These are phyloP conservation scores for Furcula furcula DNA, from an alignment of 2,888 invertebrate genomes.

Conservation along the genomic window DNA sequence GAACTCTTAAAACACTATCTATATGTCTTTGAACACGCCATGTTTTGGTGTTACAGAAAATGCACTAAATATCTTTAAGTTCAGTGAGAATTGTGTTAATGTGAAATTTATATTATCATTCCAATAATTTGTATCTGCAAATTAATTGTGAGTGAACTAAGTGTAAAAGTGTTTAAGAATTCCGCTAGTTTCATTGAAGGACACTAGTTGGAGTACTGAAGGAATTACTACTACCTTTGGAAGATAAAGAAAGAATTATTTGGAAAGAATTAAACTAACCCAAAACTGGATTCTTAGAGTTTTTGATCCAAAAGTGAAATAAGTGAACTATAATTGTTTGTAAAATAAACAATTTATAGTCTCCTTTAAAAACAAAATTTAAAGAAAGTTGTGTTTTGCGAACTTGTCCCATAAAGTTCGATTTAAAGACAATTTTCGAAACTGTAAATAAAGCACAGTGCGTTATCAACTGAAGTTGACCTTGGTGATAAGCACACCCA, in stretches of 20 bases:
- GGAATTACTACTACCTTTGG: neutral
- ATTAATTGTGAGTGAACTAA: constrained; percentile 45
- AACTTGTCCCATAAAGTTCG: too few species aligned
- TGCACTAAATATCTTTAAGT: constrained; percentile 7
- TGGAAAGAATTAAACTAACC: too few species aligned
- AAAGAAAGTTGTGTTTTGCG: too few species aligned
- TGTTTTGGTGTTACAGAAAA: constrained; percentile 12
- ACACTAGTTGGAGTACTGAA: constrained; percentile 16
- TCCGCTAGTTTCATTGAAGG: constrained; percentile 41
- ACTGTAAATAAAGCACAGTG: too few species aligned
- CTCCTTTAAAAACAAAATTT: too few species aligned
- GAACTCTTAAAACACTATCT: constrained; percentile 3
- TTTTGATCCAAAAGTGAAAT: neutral
- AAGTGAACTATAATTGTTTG: too few species aligned
- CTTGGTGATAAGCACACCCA: too few species aligned
- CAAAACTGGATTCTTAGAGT: too few species aligned
- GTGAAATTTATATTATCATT: constrained; percentile 34
- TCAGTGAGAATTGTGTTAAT: constrained; percentile 4
- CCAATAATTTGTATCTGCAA: constrained; percentile 52
- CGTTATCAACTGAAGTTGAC: too few species aligned
- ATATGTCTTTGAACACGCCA: constrained; percentile 12
- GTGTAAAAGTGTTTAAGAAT: constrained; percentile 6
- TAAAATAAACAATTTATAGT: too few species aligned
- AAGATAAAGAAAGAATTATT: too few species aligned
- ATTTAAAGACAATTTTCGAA: too few species aligned